phyloP scores from a whole-genome alignment of 1,140 invertebrate species.

The Tetramorium alpestre region DNA sequence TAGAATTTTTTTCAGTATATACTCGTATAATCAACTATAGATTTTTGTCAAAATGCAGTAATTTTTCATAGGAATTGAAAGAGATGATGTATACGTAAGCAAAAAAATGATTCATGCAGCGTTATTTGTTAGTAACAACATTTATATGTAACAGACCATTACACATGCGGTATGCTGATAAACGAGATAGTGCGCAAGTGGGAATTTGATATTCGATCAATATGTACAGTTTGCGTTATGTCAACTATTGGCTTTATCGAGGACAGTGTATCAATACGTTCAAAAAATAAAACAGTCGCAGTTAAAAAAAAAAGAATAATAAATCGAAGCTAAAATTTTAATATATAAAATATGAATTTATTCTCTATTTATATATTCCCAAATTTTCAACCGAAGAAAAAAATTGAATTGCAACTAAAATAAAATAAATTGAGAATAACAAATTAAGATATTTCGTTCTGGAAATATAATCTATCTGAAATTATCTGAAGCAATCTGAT shows the following conservation, averaged over 20 bases:
- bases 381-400: neutral
- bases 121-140: constrained; percentile 3
- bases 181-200: constrained; percentile 42
- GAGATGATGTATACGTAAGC: neutral
- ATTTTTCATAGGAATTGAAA: constrained; percentile 15
- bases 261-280: neutral
- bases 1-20: too few species aligned
- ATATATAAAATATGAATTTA: neutral
- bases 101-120: neutral
- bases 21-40: neutral
- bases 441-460: neutral
- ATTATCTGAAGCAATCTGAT: neutral
- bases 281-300: constrained; percentile 11
- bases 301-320: neutral
- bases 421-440: neutral
- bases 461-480: neutral
- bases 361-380: neutral
- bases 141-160: constrained; percentile 16
- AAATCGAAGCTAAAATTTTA: constrained; percentile 28
- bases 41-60: neutral
- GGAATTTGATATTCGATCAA: constrained; percentile 49
- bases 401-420: neutral
- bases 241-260: constrained; percentile 26
- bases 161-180: constrained; percentile 21
- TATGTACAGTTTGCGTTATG: constrained; percentile 1